phyloP scores from a whole-genome alignment of 2,888 invertebrate genomes.

The Terebella lapidaria region DNA sequence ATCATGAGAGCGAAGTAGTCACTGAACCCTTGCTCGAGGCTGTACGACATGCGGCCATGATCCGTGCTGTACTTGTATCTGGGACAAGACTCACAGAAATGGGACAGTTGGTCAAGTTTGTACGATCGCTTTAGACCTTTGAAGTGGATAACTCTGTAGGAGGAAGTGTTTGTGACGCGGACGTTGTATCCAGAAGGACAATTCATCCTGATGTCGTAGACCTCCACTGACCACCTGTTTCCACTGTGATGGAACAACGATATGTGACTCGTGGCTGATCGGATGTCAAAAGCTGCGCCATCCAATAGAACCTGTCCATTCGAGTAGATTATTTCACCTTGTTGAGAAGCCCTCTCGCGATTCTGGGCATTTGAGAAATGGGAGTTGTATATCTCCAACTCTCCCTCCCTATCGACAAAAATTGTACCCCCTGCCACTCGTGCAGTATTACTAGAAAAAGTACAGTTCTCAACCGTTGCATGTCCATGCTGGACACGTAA shows the following conservation, averaged over 20 bases:
- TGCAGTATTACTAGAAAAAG: slow-evolving; percentile 23
- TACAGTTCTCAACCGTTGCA: slow-evolving; percentile 9
- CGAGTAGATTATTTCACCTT: slow-evolving; percentile 24
- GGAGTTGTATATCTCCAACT: slow-evolving; percentile 6
- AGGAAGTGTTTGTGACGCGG: slow-evolving; percentile 22
- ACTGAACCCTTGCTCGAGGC: slow-evolving; percentile 6
- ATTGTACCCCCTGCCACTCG: slow-evolving; percentile 20
- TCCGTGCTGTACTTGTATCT: slow-evolving; percentile 24
- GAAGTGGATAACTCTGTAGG: slow-evolving; percentile 13
- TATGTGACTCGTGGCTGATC: slow-evolving; percentile 18
- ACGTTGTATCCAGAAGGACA: slow-evolving; percentile 24
- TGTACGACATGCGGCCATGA: slow-evolving; percentile 19
- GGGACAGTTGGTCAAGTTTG: slow-evolving; percentile 25
- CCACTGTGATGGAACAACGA: slow-evolving; percentile 25
- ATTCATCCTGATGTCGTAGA: slow-evolving; percentile 16
- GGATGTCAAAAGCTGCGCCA: slow-evolving; percentile 7
- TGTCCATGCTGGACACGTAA: slow-evolving; percentile 19
- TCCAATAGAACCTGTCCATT: slow-evolving; percentile 11
- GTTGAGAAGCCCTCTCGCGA: slow-evolving; percentile 7
- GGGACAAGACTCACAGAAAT: slow-evolving; percentile 26
- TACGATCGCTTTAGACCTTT: slow-evolving; percentile 22
- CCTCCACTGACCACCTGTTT: slow-evolving; percentile 24
- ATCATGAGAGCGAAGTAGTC: slow-evolving; percentile 25
- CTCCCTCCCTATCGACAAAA: slow-evolving; percentile 21
- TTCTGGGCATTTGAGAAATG: slow-evolving; percentile 7